These are phyloP conservation scores for Latrodectus hesperus DNA, from an alignment of 2,888 invertebrate species.

Conservation along the genomic window DNA sequence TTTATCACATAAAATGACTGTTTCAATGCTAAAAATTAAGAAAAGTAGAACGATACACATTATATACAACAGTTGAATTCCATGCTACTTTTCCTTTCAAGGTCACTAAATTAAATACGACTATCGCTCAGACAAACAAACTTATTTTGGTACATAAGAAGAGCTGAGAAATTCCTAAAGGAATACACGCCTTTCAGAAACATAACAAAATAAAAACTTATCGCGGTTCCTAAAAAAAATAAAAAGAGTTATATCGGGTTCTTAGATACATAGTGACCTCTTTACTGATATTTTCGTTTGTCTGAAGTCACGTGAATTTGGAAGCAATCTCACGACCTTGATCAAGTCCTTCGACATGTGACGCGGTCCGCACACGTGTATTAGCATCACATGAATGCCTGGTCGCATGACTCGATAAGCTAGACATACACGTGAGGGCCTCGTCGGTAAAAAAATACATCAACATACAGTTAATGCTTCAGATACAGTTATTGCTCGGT, in stretches of 20 bases:
- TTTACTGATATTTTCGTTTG: conserved; percentile 28
- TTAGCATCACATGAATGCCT: neutral
- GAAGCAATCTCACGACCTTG: neutral
- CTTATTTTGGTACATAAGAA: too few species aligned
- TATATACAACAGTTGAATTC: too few species aligned
- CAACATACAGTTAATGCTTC: neutral
- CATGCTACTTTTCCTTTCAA: too few species aligned
- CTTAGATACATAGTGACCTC: conserved; percentile 52
- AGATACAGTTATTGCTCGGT: neutral
- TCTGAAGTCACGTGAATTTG: neutral
- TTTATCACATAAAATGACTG: too few species aligned
- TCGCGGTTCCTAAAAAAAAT: too few species aligned
- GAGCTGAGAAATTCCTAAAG: too few species aligned
- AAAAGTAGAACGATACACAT: too few species aligned
- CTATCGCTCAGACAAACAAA: too few species aligned
- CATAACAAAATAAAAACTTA: conserved; percentile 5
- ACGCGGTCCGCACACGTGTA: conserved; percentile 16
- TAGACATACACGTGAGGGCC: neutral
- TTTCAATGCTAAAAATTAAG: too few species aligned
- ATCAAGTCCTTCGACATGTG: conserved; percentile 29
- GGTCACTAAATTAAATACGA: too few species aligned
- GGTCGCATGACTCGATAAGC: too few species aligned
- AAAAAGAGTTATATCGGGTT: conserved; percentile 18
- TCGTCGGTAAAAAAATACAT: neutral
- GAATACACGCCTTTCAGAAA: too few species aligned